These are phyloP conservation scores for Leucoraja ocellata DNA, from an alignment of 2,797 vertebrate species.

Conservation along the genomic window DNA sequence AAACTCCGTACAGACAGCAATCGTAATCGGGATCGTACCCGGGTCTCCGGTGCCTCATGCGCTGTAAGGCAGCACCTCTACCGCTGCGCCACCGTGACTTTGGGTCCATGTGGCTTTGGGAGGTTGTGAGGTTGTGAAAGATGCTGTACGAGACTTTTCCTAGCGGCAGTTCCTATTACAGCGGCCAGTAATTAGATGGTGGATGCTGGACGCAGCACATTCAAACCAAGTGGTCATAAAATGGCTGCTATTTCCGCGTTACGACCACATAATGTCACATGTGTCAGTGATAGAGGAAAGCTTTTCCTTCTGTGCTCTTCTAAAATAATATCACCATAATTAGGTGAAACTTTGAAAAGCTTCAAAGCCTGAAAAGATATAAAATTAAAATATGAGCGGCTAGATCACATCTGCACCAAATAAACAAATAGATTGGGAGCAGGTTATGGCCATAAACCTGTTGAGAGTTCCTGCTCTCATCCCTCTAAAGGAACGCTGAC, in stretches of 20 bases:
- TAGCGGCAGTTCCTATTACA: background rate
- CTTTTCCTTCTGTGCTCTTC: background rate
- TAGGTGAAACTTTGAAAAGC: slow-evolving; percentile 21
- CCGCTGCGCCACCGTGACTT: too few species aligned
- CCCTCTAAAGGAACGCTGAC: background rate
- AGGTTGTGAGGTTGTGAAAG: background rate
- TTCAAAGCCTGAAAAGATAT: slow-evolving; percentile 21
- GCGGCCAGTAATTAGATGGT: background rate
- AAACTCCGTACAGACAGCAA: too few species aligned
- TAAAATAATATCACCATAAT: slow-evolving; percentile 26
- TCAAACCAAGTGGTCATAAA: background rate
- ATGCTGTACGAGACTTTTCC: background rate
- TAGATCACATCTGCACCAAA: slow-evolving; percentile 19
- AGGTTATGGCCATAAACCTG: background rate
- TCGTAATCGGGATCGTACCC: too few species aligned
- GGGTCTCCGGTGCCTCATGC: too few species aligned
- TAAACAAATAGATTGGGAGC: background rate
- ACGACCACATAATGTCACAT: background rate
- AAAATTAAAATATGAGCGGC: background rate
- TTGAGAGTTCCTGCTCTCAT: background rate
- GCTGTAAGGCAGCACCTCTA: too few species aligned
- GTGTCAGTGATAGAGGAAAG: slow-evolving; percentile 5
- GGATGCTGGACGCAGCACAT: background rate
- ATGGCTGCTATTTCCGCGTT: background rate
- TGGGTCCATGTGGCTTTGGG: background rate